These are phyloP conservation scores for Drosophila anomelani DNA, from an alignment of 2,888 invertebrate genomes.

Conservation along the genomic window DNA sequence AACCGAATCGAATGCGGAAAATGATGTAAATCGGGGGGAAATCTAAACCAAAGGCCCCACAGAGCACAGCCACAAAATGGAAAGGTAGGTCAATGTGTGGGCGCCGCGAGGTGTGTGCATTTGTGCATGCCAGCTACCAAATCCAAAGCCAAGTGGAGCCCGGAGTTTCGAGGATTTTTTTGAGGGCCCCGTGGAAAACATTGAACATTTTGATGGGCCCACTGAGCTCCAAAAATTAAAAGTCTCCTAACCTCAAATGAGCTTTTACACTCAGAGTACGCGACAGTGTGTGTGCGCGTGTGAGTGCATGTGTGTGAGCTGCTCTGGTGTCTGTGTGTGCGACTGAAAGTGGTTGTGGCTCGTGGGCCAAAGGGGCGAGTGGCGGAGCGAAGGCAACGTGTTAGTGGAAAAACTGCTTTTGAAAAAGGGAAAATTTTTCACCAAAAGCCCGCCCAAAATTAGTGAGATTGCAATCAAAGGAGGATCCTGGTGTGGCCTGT, in stretches of 20 bases:
- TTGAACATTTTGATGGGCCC: constrained; percentile 63
- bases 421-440: constrained; percentile 45
- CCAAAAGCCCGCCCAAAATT: constrained; percentile 49
- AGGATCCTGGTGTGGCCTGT: constrained; percentile 1
- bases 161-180: constrained; percentile 42
- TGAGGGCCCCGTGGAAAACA: constrained; percentile 59
- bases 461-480: constrained; percentile 3
- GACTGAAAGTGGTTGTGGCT: constrained; percentile 77
- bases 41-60: constrained; percentile 64
- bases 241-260: constrained; percentile 79
- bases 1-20: constrained; percentile 59
- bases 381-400: constrained; percentile 51
- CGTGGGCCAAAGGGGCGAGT: constrained; percentile 46
- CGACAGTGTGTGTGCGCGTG: constrained; percentile 21
- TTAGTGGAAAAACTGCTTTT: constrained; percentile 80
- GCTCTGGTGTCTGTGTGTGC: constrained; percentile 54
- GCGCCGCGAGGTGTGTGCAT: constrained; percentile 47
- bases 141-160: constrained; percentile 37
- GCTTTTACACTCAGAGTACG: constrained; percentile 53
- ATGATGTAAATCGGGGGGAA: constrained; percentile 70
- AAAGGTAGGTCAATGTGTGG: constrained; percentile 84
- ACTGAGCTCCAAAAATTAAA: constrained; percentile 41
- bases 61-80: constrained; percentile 78
- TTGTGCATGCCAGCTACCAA: constrained; percentile 47
- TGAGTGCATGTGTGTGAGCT: constrained; percentile 47